Percentiles rank a stretch among this genome's conserved stretches.
These are phyloP conservation scores for Lithosia quadra DNA, from an alignment of 2,888 invertebrate genomes.

Conservation along the genomic window DNA sequence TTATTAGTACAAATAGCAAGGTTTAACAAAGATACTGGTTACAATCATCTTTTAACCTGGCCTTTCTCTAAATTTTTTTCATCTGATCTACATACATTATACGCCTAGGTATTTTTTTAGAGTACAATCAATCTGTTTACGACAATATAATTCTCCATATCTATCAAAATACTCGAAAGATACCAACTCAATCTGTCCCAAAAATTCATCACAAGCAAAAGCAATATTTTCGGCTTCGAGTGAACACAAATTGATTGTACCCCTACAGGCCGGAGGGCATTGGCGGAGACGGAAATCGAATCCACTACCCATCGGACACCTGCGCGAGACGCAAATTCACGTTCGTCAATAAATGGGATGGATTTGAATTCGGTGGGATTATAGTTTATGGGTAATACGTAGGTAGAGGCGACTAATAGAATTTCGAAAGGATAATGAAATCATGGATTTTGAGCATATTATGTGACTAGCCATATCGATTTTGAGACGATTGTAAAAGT, in stretches of 20 bases:
- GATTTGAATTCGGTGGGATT: slow-evolving; percentile 14
- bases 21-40: no score
- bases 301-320: slow-evolving; percentile 62
- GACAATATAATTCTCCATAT: no score
- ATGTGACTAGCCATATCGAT: neutral
- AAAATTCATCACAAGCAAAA: slow-evolving; percentile 42
- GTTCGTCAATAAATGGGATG: slow-evolving; percentile 41
- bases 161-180: slow-evolving; percentile 9
- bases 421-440: slow-evolving; percentile 8
- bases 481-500: neutral
- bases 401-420: neutral
- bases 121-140: neutral
- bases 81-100: no score
- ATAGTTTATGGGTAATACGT: slow-evolving; percentile 2
- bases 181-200: slow-evolving; percentile 30
- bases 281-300: slow-evolving; percentile 69
- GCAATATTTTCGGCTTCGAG: slow-evolving; percentile 44
- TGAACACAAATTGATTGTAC: slow-evolving; percentile 52
- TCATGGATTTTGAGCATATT: neutral
- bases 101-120: no score
- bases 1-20: neutral
- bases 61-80: no score
- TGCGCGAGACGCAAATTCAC: slow-evolving; percentile 52
- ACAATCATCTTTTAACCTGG: no score
- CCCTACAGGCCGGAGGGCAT: slow-evolving; percentile 50